Evolutionary conservation across 2,797 vertebrate genomes (phyloP).

Genomic region (Sebastiscus albofasciatus): DNA sequence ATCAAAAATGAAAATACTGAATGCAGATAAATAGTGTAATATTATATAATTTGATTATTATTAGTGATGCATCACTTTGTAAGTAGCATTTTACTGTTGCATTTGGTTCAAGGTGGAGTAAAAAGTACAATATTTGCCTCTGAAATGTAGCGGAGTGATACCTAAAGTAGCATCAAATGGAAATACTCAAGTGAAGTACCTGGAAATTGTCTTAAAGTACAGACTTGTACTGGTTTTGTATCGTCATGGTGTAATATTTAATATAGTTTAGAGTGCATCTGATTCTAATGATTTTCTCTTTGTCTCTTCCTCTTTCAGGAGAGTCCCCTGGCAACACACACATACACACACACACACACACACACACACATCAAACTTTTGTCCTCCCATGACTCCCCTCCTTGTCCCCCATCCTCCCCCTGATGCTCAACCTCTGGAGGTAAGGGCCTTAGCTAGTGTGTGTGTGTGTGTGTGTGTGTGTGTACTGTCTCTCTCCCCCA

Average conservation of each 20-base stretch:
- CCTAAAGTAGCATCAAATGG: background rate
- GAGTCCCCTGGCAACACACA: slow-evolving; percentile 27
- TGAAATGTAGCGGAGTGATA: background rate
- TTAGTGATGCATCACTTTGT: background rate
- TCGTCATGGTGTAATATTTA: background rate
- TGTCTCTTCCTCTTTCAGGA: slow-evolving; percentile 65
- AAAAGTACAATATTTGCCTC: background rate
- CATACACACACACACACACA: slow-evolving; percentile 8
- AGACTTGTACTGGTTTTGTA: background rate
- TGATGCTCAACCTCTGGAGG: slow-evolving; percentile 57
- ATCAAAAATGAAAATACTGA: background rate
- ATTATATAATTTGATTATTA: no score
- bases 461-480: slow-evolving; percentile 4
- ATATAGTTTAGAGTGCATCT: background rate
- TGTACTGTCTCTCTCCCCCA: slow-evolving; percentile 28
- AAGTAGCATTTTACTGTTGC: background rate
- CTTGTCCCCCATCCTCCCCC: slow-evolving; percentile 11
- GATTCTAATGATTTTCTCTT: slow-evolving; percentile 50
- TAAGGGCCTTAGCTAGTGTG: slow-evolving; percentile 45
- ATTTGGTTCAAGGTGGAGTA: background rate
- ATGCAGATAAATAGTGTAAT: background rate
- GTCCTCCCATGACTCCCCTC: slow-evolving; percentile 31
- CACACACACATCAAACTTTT: slow-evolving; percentile 38
- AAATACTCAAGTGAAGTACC: background rate
- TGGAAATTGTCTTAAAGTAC: background rate